A percentile compares a stretch with the other conserved stretches of the same genome.
phyloP scores from a whole-genome alignment of 2,888 invertebrate species.

The Drosophila conformis region DNA sequence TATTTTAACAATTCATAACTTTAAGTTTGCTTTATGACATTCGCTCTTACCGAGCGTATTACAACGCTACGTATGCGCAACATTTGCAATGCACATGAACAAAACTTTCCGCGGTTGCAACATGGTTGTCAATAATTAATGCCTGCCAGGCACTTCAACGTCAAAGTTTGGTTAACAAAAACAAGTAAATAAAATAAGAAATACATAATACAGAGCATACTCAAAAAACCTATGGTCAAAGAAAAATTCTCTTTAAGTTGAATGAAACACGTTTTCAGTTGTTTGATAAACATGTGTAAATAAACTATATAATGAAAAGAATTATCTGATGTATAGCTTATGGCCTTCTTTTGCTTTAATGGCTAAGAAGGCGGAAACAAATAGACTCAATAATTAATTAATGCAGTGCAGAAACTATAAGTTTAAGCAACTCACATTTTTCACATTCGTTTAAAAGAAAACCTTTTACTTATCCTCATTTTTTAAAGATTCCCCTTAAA shows the following conservation, averaged over 20 bases:
- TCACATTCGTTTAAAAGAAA: neutral
- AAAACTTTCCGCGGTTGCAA: constrained; percentile 59
- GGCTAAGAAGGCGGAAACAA: neutral
- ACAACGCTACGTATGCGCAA: constrained; percentile 60
- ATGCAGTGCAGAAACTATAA: neutral
- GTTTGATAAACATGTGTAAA: neutral
- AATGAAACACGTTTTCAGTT: neutral
- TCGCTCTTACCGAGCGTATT: constrained; percentile 21
- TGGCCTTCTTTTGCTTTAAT: neutral
- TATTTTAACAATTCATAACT: constrained; percentile 79
- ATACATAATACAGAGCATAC: neutral
- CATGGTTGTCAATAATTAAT: constrained; percentile 62
- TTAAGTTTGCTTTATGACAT: constrained; percentile 72
- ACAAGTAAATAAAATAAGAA: neutral
- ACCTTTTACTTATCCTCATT: neutral
- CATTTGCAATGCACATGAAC: constrained; percentile 46
- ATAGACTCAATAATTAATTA: neutral
- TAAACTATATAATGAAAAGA: neutral
- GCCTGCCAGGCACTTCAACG: constrained; percentile 26
- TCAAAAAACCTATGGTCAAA: neutral
- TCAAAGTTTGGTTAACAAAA: constrained; percentile 19
- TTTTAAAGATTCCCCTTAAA: neutral
- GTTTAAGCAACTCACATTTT: neutral
- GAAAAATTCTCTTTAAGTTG: neutral
- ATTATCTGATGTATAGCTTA: neutral